These are phyloP conservation scores for Campoletis sonorensis DNA, from an alignment of 1,140 invertebrate genomes.

Conservation along the genomic window DNA sequence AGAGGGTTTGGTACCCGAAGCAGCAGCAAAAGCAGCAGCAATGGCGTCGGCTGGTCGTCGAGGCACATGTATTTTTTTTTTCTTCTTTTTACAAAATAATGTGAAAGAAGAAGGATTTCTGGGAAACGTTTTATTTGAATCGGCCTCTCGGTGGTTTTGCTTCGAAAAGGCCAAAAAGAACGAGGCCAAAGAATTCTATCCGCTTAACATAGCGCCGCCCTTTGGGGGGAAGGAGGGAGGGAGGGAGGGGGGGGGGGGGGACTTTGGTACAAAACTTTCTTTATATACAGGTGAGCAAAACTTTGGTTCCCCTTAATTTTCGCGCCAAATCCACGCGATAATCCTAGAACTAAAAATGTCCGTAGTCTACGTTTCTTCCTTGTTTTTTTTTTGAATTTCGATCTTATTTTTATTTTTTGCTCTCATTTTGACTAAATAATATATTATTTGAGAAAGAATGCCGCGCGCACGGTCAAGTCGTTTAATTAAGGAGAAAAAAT, in stretches of 20 bases:
- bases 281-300: neutral
- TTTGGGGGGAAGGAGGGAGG: no score
- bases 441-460: constrained; percentile 22
- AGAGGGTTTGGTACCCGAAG: neutral
- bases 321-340: neutral
- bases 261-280: neutral
- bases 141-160: constrained; percentile 7
- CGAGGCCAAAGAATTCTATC: constrained; percentile 10
- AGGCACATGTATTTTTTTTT: neutral
- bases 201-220: neutral
- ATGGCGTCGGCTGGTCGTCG: constrained; percentile 25
- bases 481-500: constrained; percentile 31
- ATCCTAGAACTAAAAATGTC: neutral
- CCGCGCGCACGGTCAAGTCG: constrained; percentile 30
- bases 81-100: constrained; percentile 12
- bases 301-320: neutral
- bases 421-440: constrained; percentile 12
- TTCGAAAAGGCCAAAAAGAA: constrained; percentile 39
- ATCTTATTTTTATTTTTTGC: neutral
- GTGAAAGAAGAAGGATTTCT: constrained; percentile 21
- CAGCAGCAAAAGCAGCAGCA: neutral
- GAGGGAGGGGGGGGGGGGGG: no score
- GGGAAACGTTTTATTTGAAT: constrained; percentile 34
- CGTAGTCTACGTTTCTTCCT: neutral
- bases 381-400: neutral